These are phyloP conservation scores for Anguilla rostrata DNA, from an alignment of 2,113 vertebrate species.

Conservation along the genomic window DNA sequence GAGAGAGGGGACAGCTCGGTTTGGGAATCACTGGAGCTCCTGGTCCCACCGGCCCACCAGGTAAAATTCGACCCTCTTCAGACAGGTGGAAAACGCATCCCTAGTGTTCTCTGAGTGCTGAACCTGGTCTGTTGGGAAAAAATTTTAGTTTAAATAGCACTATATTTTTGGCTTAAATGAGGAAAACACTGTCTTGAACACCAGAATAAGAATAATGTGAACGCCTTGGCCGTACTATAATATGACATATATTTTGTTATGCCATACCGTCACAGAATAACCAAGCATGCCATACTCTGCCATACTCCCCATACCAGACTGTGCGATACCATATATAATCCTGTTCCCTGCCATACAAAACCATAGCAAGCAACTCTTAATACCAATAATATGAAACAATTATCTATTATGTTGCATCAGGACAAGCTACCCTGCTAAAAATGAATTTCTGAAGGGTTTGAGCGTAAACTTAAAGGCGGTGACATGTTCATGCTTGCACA, in stretches of 20 bases:
- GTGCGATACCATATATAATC: too few species aligned
- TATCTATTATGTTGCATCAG: too few species aligned
- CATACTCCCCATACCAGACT: not conserved
- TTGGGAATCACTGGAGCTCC: slow-evolving; percentile 84
- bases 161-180: too few species aligned
- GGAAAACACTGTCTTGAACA: too few species aligned
- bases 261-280: not conserved
- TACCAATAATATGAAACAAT: too few species aligned
- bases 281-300: not conserved
- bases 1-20: slow-evolving; percentile 93
- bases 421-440: not conserved
- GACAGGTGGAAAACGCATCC: not conserved
- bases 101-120: not conserved
- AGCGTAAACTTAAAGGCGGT: not conserved
- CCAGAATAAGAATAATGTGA: too few species aligned
- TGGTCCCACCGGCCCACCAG: slow-evolving; percentile 82
- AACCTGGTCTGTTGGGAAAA: not conserved
- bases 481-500: not conserved
- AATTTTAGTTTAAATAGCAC: too few species aligned
- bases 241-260: not conserved
- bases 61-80: slow-evolving; percentile 58
- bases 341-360: too few species aligned
- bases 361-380: too few species aligned
- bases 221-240: too few species aligned
- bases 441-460: not conserved